A percentile compares a stretch with the other conserved stretches of the same genome.
Evolutionary conservation across 2,888 invertebrate genomes (phyloP).

Genomic region (Cheilosia variabilis): DNA sequence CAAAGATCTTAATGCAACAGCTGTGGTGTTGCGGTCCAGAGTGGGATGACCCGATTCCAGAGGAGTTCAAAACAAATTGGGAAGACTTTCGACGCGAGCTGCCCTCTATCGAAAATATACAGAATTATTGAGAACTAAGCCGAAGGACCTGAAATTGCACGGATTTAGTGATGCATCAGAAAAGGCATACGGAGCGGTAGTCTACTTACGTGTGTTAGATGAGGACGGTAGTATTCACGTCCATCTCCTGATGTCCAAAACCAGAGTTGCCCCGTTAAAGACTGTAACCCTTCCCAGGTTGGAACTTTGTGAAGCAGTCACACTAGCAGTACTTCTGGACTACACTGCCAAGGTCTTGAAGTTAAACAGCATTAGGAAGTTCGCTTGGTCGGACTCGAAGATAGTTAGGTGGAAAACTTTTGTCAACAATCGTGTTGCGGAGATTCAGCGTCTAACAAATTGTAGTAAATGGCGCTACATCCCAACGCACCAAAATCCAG

Average conservation of each 20-base stretch:
- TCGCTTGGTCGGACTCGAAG: slow-evolving; percentile 65
- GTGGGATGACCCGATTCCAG: slow-evolving; percentile 29
- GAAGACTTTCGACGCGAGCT: slow-evolving; percentile 5
- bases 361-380: slow-evolving; percentile 9
- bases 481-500: slow-evolving; percentile 60
- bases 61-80: background rate
- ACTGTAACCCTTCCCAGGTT: too few species aligned
- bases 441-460: slow-evolving; percentile 44
- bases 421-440: slow-evolving; percentile 66
- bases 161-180: background rate
- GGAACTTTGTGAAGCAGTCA: too few species aligned
- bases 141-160: too few species aligned
- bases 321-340: slow-evolving; percentile 38
- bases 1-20: slow-evolving; percentile 17
- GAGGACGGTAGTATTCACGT: too few species aligned
- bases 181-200: too few species aligned
- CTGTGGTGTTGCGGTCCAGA: background rate
- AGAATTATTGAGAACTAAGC: background rate
- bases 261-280: too few species aligned
- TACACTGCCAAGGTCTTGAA: background rate
- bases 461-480: slow-evolving; percentile 57
- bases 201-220: too few species aligned
- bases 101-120: background rate
- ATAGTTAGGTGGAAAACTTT: slow-evolving; percentile 54
- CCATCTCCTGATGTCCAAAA: too few species aligned